A percentile compares a stretch with the other conserved stretches of the same genome.
These are phyloP conservation scores for Columbina picui DNA, from an alignment of 2,113 vertebrate genomes.

Conservation along the genomic window DNA sequence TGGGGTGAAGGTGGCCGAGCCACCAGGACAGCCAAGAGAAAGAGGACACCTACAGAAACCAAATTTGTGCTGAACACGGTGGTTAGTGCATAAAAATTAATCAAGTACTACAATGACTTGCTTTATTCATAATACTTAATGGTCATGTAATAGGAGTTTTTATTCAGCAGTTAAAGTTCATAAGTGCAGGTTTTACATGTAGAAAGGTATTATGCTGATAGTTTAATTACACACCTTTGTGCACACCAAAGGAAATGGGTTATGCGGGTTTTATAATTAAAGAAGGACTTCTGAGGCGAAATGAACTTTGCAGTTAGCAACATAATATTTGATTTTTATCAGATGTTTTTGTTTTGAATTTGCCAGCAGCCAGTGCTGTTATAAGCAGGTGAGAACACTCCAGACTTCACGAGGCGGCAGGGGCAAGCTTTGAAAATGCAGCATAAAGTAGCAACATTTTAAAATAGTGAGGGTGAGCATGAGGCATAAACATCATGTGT, in stretches of 20 bases:
- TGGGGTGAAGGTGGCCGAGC: background rate
- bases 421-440: background rate
- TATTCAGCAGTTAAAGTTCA: constrained; percentile 88
- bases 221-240: constrained; percentile 89
- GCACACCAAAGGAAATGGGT: constrained; percentile 85
- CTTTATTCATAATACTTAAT: constrained; percentile 88
- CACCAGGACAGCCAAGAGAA: background rate
- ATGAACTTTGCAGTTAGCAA: constrained; percentile 73
- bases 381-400: constrained; percentile 49
- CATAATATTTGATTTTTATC: constrained; percentile 62
- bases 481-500: background rate
- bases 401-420: background rate
- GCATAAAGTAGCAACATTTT: background rate
- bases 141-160: constrained; percentile 89
- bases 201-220: constrained; percentile 83
- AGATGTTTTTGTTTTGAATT: constrained; percentile 75
- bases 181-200: constrained; percentile 84
- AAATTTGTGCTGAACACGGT: constrained; percentile 70
- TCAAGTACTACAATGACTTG: constrained; percentile 83
- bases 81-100: constrained; percentile 86
- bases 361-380: background rate
- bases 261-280: constrained; percentile 82
- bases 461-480: constrained; percentile 1
- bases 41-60: constrained; percentile 39
- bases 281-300: constrained; percentile 74